Evolutionary conservation across 1,140 invertebrate genomes (phyloP), one percentile per base, ranked within the genome.

Genomic region (Conus ventricosus): DNA sequence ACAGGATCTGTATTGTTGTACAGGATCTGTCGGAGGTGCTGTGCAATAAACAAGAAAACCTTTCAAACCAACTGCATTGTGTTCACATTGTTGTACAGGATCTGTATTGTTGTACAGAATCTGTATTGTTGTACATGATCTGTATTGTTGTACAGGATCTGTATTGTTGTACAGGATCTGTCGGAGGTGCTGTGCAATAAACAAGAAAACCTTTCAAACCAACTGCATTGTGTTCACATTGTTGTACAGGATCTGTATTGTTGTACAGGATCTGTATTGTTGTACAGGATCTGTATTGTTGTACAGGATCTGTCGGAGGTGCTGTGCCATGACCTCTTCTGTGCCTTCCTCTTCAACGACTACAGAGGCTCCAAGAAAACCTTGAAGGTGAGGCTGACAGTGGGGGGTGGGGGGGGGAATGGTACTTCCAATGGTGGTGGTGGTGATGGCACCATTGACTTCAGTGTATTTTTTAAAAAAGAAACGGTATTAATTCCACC

Each of bases 281-380:
- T 17, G 71, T 17, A 39, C 5, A 20, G 7, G 53, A 27, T 39
- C 39, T 39, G 39, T 39, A 39, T 39, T 39, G 39, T 39, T 39
- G 39, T 91, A 78, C 84, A 95, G 94, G 88, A 93, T 87, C 84
- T 95, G 39, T 93, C 94, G 91, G 93, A 93, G 88, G 25, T 91
- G n/a, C 92, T 93, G 75, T 93, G 91, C 75, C 93, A 92, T 90
- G 92, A 95, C 55, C 87, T 95, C 57, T 94, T 95, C 88, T 91
- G 90, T 67, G 92, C 92, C 39, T 95, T 93, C 88, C 89, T 95
- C 8, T 80, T 93, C 3, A 93, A 93, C 92, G 94, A 95, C 85
- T 95, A 92, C 88, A 90, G 92, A 87, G 94, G 94, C 5, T 93
- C 94, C 13, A 90, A 94, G 80, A 92, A 93, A 89, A 91, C 90